Base-by-base conservation (phyloP, 2,797 vertebrate genomes). In the Neosilurus hyrtlii region DNA sequence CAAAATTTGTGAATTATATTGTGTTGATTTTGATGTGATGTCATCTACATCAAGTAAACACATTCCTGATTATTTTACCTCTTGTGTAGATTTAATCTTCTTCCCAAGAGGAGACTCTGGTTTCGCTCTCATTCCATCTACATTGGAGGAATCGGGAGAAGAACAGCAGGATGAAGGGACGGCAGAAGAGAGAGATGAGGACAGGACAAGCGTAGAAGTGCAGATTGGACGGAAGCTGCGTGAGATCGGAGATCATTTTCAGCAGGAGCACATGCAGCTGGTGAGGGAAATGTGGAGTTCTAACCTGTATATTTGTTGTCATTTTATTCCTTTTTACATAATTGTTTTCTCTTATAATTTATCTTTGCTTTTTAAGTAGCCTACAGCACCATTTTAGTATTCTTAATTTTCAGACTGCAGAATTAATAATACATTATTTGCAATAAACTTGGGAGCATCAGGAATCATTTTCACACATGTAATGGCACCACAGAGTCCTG, bases 171-270 rank as follows among this genome's bases (percentile, higher is more conserved):
- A 79, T 4, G 86, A 81, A 43, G 76, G 68, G 59, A 82, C 49
- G 51, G 30, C 54, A 2, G 86, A 83, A 18, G 82, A 66, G 80
- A 88, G 85, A 84, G 92, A 90, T 35, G 91, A 90, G 26, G 91
- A 90, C n/a, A 91, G 82, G 74, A 52, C 87, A 87, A 94, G 92
- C 79, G 89, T 89, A 3, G 94, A 95, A 89, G 89, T 89, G 63
- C 92, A 93, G 86, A 94, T 95, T 12, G 95, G 95, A 54, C 94
- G 92, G 49, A 95, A 94, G 89, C 92, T 95, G 66, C 94, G 94
- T 67, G 91, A 94, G 89, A 95, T 95, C 22, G 95, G 94, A 84
- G 95, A 95, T 91, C 92, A 92, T 89, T 95, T 95, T 90, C 91
- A 95, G 72, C 91, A 91, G 84, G 93, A 95, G 67, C 94, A 95